Base-by-base conservation (phyloP, 2,888 invertebrate species). In the Oscheius onirici region DNA sequence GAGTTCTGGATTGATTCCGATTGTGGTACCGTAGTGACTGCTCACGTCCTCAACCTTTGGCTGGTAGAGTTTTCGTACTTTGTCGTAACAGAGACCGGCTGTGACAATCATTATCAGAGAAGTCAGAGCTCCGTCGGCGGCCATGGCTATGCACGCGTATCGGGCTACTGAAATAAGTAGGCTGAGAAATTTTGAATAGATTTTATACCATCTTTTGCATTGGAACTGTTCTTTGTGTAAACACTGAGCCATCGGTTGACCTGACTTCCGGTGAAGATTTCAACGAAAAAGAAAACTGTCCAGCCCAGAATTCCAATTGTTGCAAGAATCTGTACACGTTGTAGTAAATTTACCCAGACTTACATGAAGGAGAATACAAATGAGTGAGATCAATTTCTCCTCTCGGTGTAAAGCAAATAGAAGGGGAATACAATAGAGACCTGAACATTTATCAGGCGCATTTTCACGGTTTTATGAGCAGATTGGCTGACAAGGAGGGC, bases 101-200 rank as follows among this genome's bases (percentile, higher is more conserved):
- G 52, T 66, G 1, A 49, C 13, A 8, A 69, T 22, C 58, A 69
- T 44, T n/a, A 69, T 46, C 46, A 57, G 3, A 6, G 51, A 44
- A 10, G 69, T 69, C 8, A 69, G n/a, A 15, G 24, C 26, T 28
- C 69, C 69, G 44, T 69, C 69, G 0, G 44, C 58, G 8, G 49
- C 8, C 69, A 69, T 69, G 0, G 69, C 69, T n/a, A 69, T 69
- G 43, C 46, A 58, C 5, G 69, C 46, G 22, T 69, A 69, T 69
- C 49, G 43, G 24, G 69, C 69, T 17, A 69, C 69, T 69, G 51
- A 69, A 44, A n/a, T n/a, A n/a, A n/a, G n/a, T n/a, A n/a, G n/a
- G n/a, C n/a, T n/a, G n/a, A n/a, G n/a, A n/a, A n/a, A n/a, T n/a
- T n/a, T n/a, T n/a, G n/a, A n/a, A n/a, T n/a, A n/a, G n/a, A n/a